Percentiles rank a stretch among this genome's conserved stretches.
Conservation (phyloP, 2,888 invertebrate species). For the Crepidodera aurea region DNA sequence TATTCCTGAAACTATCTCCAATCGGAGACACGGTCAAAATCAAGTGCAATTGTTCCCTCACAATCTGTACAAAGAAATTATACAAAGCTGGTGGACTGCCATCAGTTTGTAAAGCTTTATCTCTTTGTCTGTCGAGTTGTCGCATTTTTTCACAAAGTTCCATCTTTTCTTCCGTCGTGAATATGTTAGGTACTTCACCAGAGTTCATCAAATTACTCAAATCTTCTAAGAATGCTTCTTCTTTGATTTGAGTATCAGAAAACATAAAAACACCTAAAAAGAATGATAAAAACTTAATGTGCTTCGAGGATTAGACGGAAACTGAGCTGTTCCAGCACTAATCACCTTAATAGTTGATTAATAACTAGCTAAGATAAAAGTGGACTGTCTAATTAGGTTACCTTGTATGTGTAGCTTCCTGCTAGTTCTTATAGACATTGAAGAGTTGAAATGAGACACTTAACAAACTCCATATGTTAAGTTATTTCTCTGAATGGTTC, state of each 20-base stretch:
- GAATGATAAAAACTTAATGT: too few species aligned
- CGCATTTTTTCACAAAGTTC: conserved; percentile 95
- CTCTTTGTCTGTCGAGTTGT: conserved; percentile 85
- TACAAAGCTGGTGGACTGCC: conserved; percentile 90
- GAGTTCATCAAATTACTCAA: conserved; percentile 91
- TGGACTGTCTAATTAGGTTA: not conserved
- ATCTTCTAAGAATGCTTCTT: conserved; percentile 92
- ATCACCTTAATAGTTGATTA: too few species aligned
- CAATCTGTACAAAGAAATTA: conserved; percentile 88
- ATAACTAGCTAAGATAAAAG: not conserved
- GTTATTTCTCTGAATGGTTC: too few species aligned
- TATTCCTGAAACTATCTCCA: conserved; percentile 82
- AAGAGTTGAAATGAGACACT: too few species aligned
- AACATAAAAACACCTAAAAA: conserved; percentile 79
- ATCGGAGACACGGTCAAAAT: conserved; percentile 91
- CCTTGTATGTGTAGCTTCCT: too few species aligned
- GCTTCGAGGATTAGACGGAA: too few species aligned
- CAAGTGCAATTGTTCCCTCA: conserved; percentile 89
- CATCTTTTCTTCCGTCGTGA: conserved; percentile 82
- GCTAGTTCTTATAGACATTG: too few species aligned
- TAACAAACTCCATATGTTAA: too few species aligned
- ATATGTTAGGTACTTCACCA: conserved; percentile 93
- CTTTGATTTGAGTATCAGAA: conserved; percentile 92
- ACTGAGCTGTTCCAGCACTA: too few species aligned
- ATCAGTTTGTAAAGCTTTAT: conserved; percentile 88